phyloP scores from a whole-genome alignment of 2,797 vertebrate genomes.

The Cossypha caffra region DNA sequence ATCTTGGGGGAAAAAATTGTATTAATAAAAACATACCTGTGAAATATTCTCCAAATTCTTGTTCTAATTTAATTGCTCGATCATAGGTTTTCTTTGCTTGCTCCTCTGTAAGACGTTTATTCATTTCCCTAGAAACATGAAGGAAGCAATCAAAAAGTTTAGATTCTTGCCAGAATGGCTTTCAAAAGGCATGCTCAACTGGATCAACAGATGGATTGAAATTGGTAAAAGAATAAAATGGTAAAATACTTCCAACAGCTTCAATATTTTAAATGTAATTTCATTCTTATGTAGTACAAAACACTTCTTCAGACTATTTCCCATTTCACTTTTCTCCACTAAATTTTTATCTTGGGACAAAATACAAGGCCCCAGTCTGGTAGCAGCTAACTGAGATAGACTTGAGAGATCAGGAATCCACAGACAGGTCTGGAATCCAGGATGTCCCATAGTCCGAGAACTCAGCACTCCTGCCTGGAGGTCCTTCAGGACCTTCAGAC shows the following conservation, averaged over 20 bases:
- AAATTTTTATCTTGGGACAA: neutral
- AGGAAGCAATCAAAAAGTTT: neutral
- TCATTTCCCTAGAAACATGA: conserved; percentile 89
- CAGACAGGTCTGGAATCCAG: neutral
- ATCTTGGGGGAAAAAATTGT: accelerated
- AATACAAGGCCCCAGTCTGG: neutral
- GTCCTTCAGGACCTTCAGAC: neutral
- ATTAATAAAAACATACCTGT: conserved; percentile 83
- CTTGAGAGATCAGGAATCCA: neutral
- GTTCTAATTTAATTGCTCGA: conserved; percentile 94
- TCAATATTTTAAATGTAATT: neutral
- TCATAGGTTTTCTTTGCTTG: conserved; percentile 97
- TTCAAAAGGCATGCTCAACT: neutral
- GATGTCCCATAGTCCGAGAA: neutral
- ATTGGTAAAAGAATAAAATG: neutral
- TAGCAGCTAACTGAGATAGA: neutral
- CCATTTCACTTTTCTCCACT: neutral
- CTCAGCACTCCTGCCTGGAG: neutral
- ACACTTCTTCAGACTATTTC: neutral
- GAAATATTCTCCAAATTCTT: conserved; percentile 98
- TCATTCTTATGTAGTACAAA: neutral
- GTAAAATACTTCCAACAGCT: neutral
- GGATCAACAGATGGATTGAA: neutral
- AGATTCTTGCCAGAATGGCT: neutral
- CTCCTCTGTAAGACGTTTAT: conserved; percentile 95